A percentile compares a stretch with the other conserved stretches of the same genome.
phyloP scores from a whole-genome alignment of 2,888 invertebrate genomes.

The Orthonychiurus folsomi region DNA sequence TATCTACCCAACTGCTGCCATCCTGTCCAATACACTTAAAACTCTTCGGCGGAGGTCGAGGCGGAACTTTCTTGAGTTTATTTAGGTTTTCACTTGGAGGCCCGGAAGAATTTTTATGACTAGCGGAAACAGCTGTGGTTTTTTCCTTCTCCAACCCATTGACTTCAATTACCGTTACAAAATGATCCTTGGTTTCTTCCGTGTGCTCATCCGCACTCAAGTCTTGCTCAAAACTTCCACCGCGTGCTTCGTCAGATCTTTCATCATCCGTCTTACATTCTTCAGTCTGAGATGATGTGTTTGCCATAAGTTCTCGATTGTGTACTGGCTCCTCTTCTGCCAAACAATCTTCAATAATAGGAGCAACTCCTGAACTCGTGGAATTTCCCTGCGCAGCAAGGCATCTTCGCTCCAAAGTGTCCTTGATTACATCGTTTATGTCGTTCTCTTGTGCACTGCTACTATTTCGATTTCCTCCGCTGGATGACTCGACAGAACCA shows the following conservation, averaged over 20 bases:
- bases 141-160: conserved; percentile 54
- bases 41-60: conserved; percentile 45
- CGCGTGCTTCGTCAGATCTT: conserved; percentile 44
- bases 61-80: conserved; percentile 43
- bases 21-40: conserved; percentile 31
- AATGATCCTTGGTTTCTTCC: conserved; percentile 49
- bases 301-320: neutral
- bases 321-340: neutral
- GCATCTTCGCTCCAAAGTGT: conserved; percentile 35
- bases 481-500: conserved; percentile 32
- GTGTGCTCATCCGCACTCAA: conserved; percentile 21
- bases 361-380: neutral
- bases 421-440: conserved; percentile 39
- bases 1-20: conserved; percentile 1
- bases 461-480: conserved; percentile 16
- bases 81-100: conserved; percentile 20
- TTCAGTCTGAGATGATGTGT: neutral
- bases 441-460: conserved; percentile 31
- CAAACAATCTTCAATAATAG: neutral
- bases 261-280: conserved; percentile 47
- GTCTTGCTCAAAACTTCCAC: conserved; percentile 6
- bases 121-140: conserved; percentile 20
- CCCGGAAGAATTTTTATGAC: conserved; percentile 17
- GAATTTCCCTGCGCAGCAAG: conserved; percentile 35
- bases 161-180: conserved; percentile 81